Percentiles rank a stretch among this genome's conserved stretches.
Evolutionary conservation across 2,888 invertebrate genomes (phyloP).

Genomic region (Tipula confusa): DNA sequence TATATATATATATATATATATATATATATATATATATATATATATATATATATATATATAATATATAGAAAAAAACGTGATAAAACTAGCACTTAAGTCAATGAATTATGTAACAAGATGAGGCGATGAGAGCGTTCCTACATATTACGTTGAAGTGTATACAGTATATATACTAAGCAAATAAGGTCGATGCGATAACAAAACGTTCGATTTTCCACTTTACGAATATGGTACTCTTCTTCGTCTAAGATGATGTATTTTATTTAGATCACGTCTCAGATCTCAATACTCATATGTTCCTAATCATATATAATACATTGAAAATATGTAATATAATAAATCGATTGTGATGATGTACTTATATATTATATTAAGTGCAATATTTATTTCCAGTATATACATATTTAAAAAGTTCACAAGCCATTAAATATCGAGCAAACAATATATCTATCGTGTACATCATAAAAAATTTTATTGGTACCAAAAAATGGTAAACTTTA

Average conservation of each 20-base stretch:
- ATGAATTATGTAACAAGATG: background rate
- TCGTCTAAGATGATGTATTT: background rate
- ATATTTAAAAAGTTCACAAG: background rate
- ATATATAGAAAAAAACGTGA: background rate
- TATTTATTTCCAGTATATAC: background rate
- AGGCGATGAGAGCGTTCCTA: background rate
- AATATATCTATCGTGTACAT: background rate
- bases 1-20: no score
- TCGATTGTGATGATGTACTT: background rate
- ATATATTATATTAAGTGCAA: background rate
- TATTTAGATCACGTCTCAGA: background rate
- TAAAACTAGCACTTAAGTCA: constrained; percentile 20
- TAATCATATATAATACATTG: background rate
- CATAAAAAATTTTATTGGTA: background rate
- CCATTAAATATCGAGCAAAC: background rate
- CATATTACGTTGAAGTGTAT: background rate
- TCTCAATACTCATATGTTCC: background rate
- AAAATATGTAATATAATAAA: background rate
- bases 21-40: no score
- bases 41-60: no score
- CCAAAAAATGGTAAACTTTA: background rate
- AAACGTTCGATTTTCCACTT: background rate
- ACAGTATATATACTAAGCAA: no score
- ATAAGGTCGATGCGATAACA: background rate
- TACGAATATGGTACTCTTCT: background rate